A percentile compares a stretch with the other conserved stretches of the same genome.
These are phyloP conservation scores for Proisotoma minuta DNA, from an alignment of 2,888 invertebrate genomes.

Conservation along the genomic window DNA sequence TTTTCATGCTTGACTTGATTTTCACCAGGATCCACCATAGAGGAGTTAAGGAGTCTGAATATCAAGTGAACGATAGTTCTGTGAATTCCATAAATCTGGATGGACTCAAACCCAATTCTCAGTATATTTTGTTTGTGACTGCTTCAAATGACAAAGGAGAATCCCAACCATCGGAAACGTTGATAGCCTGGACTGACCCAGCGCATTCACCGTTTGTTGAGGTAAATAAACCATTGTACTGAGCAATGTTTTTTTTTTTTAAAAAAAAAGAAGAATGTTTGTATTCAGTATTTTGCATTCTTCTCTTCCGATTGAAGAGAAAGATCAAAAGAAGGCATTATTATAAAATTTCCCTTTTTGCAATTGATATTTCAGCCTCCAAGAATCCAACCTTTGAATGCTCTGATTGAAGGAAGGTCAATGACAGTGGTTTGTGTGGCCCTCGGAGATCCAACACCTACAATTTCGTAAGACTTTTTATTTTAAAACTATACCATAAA, in stretches of 20 bases:
- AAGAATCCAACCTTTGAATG: slow-evolving; percentile 74
- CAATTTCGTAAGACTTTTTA: too few relatives aligned
- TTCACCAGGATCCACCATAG: slow-evolving; percentile 64
- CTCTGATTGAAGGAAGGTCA: slow-evolving; percentile 76
- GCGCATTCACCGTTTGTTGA: slow-evolving; percentile 81
- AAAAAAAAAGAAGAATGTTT: neutral
- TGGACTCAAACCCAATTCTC: slow-evolving; percentile 70
- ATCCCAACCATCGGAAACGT: slow-evolving; percentile 73
- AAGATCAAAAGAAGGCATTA: neutral
- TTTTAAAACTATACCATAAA: too few relatives aligned
- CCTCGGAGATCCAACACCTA: slow-evolving; percentile 72
- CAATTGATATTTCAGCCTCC: slow-evolving; percentile 60
- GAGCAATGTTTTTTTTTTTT: slow-evolving; percentile 16
- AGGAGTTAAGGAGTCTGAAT: slow-evolving; percentile 60
- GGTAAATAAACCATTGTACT: slow-evolving; percentile 55
- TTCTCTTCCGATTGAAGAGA: neutral
- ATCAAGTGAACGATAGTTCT: slow-evolving; percentile 60
- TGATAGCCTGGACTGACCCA: slow-evolving; percentile 82
- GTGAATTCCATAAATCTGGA: slow-evolving; percentile 68
- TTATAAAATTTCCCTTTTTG: neutral
- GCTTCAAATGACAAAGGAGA: slow-evolving; percentile 63
- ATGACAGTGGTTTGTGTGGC: slow-evolving; percentile 65
- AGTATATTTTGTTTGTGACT: slow-evolving; percentile 72
- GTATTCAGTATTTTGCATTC: neutral
- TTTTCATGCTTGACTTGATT: neutral